Base-by-base conservation (phyloP, 2,113 vertebrate species). In the Thryonomys swinderianus region DNA sequence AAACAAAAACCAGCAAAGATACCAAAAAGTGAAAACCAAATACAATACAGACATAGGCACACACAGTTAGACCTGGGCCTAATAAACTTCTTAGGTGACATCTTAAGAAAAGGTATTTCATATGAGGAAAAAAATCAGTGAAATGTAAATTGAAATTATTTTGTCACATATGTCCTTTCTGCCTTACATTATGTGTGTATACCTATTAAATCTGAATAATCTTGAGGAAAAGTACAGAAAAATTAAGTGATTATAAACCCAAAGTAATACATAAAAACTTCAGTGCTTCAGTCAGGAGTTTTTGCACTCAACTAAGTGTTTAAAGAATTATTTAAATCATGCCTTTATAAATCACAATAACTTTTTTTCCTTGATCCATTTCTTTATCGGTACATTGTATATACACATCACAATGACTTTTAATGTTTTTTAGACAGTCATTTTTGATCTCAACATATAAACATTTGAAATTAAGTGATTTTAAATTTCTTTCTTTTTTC, bases 121-220 rank as follows among this genome's bases (percentile, higher is more conserved):
- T 91, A 13, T 96, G 12, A 48, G 95, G 67, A 40, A 27, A 67
- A 69, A 90, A 90, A 32, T 69, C 34, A 42, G 45, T 94, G 40
- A 91, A 95, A 96, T 93, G 59, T 92, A 61, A 74, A 45, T 21
- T 89, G 7, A 71, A 96, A 97, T 92, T 93, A 80, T 53, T 92
- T 91, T 91, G 80, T 85, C 9, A 59, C 23, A 23, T 89, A 48
- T 17, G 1, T 30, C 21, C 6, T 64, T 93, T 85, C 51, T 87
- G 7, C n/a, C 84, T 74, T 94, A 88, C 93, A 18, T 57, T 91
- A 48, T 10, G 1, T 88, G 37, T 53, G 61, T 51, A 7, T 5
- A 30, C 37, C 97, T 95, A 86, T 96, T 97, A 88, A 92, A 61
- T 95, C 51, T 92, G 78, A 16, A 74, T 85, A 97, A 84, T 95